These are phyloP conservation scores for Smutsia temminckii DNA, from an alignment of 2,797 vertebrate genomes.

Conservation along the genomic window DNA sequence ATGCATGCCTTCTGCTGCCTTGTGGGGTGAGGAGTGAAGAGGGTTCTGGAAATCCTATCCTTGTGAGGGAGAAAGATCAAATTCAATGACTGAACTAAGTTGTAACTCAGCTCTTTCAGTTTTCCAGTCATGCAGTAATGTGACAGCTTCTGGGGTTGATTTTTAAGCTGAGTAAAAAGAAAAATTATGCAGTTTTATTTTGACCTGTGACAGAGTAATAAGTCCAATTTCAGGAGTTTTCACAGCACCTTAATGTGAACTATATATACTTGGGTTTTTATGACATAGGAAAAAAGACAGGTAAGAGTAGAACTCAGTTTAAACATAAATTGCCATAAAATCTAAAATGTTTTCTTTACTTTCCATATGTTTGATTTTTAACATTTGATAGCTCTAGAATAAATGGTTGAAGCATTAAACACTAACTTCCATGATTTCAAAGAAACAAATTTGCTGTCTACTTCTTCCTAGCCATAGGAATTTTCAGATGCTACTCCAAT, in stretches of 20 bases:
- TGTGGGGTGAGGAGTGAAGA: not conserved
- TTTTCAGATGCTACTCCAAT: not conserved
- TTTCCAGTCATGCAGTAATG: not conserved
- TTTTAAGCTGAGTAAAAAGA: constrained; percentile 21
- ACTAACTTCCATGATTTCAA: constrained; percentile 6
- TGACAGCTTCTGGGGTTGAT: not conserved
- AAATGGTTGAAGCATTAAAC: not conserved
- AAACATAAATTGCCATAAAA: not conserved
- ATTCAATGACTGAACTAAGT: not conserved
- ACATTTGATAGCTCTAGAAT: not conserved
- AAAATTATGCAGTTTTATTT: not conserved
- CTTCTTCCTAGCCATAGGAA: not conserved
- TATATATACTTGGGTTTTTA: not conserved
- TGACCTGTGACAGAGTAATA: not conserved
- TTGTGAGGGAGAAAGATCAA: not conserved
- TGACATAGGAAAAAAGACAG: not conserved
- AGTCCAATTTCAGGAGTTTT: not conserved
- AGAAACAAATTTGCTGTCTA: not conserved
- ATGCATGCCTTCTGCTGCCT: not conserved
- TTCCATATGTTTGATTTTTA: not conserved
- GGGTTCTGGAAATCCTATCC: not conserved
- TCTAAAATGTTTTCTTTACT: not conserved
- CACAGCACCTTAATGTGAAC: not conserved
- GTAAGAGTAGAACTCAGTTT: not conserved
- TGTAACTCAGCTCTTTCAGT: not conserved